Evolutionary conservation across 2,888 invertebrate species (phyloP), one percentile per base, ranked within the genome.

Genomic region (Gari tellinella): DNA sequence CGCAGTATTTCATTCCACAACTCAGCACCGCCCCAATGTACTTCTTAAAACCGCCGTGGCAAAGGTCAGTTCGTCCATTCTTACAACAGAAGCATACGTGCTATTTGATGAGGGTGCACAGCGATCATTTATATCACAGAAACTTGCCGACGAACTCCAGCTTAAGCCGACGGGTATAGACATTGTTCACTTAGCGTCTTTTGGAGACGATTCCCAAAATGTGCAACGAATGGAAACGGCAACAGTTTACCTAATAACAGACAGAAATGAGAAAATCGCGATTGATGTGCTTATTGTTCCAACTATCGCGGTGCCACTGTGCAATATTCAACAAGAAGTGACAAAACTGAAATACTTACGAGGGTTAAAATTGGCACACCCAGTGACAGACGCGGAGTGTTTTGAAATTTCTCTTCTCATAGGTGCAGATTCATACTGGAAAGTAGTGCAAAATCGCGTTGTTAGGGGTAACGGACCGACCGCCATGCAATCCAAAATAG

Each of bases 251-350:
- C 26, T 77, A 8, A n/a, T 40, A 26, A 60, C 75, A 4, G 67
- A 62, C 23, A 8, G 21, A n/a, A 38, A 45, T 26, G 40, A 63
- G 15, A 51, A 19, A 10, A 75, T 80, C 10, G 37, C 58, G 2
- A 49, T 80, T 5, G 48, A 76, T n/a, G 67, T 74, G 5, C 48
- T 80, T 8, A 57, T 80, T 15, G 70, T 72, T 5, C 74, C 77
- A 1, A 37, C 62, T 5, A 80, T 77, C 17, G 60, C 80, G 12
- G 57, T 61, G 12, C 73, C 76, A 15, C 43, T 77, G 14, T 31
- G 31, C 10, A 52, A 31, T 17, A 14, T 57, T 7, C 53, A 31
- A 4, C 40, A 25, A 10, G 38, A 45, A 10, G 40, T 62, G 1
- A 23, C 40, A 12, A 41, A 40, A 12, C 31, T 70, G 19, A 43